Base-by-base conservation (phyloP, 53 echinoderm and acorn worm genomes). In the Echinarachnius parma region DNA sequence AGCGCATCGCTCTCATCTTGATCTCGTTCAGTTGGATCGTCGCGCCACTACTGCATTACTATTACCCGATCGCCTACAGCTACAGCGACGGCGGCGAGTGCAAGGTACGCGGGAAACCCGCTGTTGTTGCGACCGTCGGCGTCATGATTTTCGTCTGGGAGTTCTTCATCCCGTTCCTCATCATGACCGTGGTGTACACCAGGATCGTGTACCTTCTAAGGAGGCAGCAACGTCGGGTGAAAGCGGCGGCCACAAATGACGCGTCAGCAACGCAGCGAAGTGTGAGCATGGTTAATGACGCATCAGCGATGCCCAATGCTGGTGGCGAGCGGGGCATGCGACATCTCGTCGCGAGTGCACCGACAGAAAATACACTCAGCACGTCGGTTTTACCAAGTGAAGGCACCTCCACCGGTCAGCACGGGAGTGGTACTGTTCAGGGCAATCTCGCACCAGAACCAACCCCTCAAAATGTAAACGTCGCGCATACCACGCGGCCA, bases 151-250 rank as follows among this genome's bases (percentile, higher is more conserved):
- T 86, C 47, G 61, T 82, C 55, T 66, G 86, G 76, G 78, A 86
- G 56, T 90, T 82, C 53, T 65, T 86, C 21, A 50, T 90, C 37
- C 84, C 85, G 5, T 78, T 86, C 28, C 42, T 64, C 53, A 60
- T 86, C 42, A 86, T 90, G 90, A 60, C 75, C 31, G 60, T 59
- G 32, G 60, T 82, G 28, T 90, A 82, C 69, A 66, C 58, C 21
- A 74, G 75, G 5, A 88, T 88, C 31, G 76, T 83, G 61, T 19
- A 75, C 24, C 62, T 61, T 33, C 67, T 88, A 21, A 75, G 83
- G 35, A 60, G 56, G 10, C 76, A 83, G 34, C 83, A 88, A 49
- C 60, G 70, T 0, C 61, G 83, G 21, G 86, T 86, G 1, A 24
- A 28, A 28, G 75, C 64, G 11, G 18, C 49, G 10, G 31, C 14